phyloP scores from a whole-genome alignment of 2,113 vertebrate genomes.

The Lathamus discolor region DNA sequence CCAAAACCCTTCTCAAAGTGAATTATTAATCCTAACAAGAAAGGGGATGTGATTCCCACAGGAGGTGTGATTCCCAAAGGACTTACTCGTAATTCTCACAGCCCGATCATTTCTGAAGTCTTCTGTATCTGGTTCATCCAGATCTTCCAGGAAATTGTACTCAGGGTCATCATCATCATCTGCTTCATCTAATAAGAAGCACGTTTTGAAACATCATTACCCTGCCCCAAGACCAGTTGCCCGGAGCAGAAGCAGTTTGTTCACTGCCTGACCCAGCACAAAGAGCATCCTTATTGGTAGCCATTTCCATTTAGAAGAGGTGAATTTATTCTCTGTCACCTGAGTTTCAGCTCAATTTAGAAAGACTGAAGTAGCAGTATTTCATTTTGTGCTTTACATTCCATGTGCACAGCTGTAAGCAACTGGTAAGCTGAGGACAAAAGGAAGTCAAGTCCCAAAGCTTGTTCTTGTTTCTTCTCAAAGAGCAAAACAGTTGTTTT shows the following conservation, averaged over 20 bases:
- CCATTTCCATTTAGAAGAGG: neutral
- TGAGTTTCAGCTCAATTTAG: neutral
- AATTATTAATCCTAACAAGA: neutral
- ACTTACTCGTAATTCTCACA: constrained; percentile 94
- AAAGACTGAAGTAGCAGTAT: neutral
- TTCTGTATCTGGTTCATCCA: constrained; percentile 91
- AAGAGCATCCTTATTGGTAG: neutral
- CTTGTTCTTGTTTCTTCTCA: neutral
- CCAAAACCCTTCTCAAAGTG: neutral
- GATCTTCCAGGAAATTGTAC: constrained; percentile 92
- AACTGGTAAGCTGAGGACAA: neutral
- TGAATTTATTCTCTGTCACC: neutral
- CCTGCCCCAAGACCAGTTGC: neutral
- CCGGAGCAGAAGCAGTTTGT: neutral
- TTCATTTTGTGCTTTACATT: neutral
- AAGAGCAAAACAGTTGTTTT: neutral
- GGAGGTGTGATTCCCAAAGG: neutral
- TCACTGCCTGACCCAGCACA: neutral
- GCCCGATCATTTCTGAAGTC: constrained; percentile 95
- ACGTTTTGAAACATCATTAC: neutral
- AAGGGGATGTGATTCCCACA: neutral
- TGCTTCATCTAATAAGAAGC: constrained; percentile 80
- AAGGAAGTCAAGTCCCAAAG: neutral
- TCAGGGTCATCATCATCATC: constrained; percentile 96
- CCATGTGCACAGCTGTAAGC: neutral